These are phyloP conservation scores for Volucella inflata DNA, from an alignment of 2,888 invertebrate species.

Conservation along the genomic window DNA sequence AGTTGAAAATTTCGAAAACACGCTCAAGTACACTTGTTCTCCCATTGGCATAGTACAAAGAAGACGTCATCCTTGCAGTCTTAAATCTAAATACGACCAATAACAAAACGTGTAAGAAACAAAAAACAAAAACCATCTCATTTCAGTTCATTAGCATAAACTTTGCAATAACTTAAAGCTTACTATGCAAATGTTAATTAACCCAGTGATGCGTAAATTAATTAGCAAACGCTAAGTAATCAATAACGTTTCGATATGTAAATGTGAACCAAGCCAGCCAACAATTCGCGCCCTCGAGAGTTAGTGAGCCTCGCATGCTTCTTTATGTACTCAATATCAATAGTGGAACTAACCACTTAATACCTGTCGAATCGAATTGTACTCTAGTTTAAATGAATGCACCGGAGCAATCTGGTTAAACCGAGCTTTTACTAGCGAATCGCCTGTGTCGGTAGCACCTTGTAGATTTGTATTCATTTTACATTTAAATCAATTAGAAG, in stretches of 20 bases:
- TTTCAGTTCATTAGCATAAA: slow-evolving; percentile 43
- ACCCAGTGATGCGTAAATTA: slow-evolving; percentile 65
- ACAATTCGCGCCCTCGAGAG: slow-evolving; percentile 36
- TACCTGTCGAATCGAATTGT: slow-evolving; percentile 55
- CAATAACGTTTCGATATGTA: slow-evolving; percentile 67
- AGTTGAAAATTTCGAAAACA: no score
- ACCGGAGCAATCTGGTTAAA: slow-evolving; percentile 49
- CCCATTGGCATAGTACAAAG: no score
- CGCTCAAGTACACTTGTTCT: no score
- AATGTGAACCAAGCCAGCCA: slow-evolving; percentile 18
- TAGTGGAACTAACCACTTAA: slow-evolving; percentile 51
- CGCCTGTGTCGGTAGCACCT: slow-evolving; percentile 14
- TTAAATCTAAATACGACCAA: no score
- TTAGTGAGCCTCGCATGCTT: not conserved
- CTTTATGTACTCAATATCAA: slow-evolving; percentile 16
- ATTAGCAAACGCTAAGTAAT: slow-evolving; percentile 73
- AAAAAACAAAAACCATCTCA: slow-evolving; percentile 13
- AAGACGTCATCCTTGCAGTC: no score
- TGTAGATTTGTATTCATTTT: slow-evolving; percentile 24
- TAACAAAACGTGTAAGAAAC: no score
- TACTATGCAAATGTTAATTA: slow-evolving; percentile 69
- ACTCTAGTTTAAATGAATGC: slow-evolving; percentile 22
- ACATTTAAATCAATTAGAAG: slow-evolving; percentile 20
- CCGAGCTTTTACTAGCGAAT: slow-evolving; percentile 23
- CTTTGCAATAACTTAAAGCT: slow-evolving; percentile 38